Evolutionary conservation across 2,797 vertebrate genomes (phyloP).

Genomic region (Sciaenops ocellatus): DNA sequence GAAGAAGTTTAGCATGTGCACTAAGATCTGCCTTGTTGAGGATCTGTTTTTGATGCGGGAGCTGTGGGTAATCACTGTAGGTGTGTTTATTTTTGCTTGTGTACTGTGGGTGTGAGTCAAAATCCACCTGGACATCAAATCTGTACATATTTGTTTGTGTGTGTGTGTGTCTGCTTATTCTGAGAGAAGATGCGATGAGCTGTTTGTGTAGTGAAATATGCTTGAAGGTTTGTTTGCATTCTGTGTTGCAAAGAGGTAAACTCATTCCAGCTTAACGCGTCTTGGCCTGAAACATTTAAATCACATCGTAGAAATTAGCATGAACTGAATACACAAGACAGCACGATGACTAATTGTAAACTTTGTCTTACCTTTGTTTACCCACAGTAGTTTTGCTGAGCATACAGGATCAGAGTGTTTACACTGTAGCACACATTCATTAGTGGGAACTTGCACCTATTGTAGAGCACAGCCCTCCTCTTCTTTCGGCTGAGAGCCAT

Average conservation of each 20-base stretch:
- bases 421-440: slow-evolving; percentile 28
- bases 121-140: slow-evolving; percentile 37
- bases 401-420: slow-evolving; percentile 26
- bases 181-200: slow-evolving; percentile 35
- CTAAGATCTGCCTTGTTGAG: slow-evolving; percentile 61
- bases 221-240: slow-evolving; percentile 71
- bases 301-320: slow-evolving; percentile 52
- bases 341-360: slow-evolving; percentile 50
- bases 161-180: slow-evolving; percentile 50
- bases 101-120: slow-evolving; percentile 31
- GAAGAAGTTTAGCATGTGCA: slow-evolving; percentile 73
- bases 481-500: neutral
- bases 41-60: slow-evolving; percentile 44
- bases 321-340: slow-evolving; percentile 31
- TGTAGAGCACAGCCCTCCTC: neutral
- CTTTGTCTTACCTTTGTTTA: slow-evolving; percentile 53
- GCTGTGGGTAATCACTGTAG: slow-evolving; percentile 58
- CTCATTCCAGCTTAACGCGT: slow-evolving; percentile 27
- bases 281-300: slow-evolving; percentile 50
- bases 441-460: slow-evolving; percentile 1
- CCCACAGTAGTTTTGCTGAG: slow-evolving; percentile 50
- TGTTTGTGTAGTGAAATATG: slow-evolving; percentile 65
- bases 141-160: neutral
- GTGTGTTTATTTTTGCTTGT: slow-evolving; percentile 51
- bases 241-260: slow-evolving; percentile 54